These are phyloP conservation scores for Geodia barretti DNA, from an alignment of 37 sponge, comb jelly and placozoan genomes.

Conservation along the genomic window DNA sequence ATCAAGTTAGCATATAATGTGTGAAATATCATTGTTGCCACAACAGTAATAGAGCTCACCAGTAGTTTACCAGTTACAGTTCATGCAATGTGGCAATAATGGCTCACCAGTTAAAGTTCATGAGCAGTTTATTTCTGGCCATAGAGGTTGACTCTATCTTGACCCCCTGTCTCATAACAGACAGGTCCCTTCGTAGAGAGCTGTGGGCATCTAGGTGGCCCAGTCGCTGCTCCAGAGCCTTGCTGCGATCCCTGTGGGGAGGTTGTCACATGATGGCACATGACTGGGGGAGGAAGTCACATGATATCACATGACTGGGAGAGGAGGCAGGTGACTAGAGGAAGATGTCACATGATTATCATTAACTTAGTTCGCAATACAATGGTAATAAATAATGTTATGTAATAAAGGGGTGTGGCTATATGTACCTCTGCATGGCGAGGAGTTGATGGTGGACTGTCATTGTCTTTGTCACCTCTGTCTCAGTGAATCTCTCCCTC, in stretches of 20 bases:
- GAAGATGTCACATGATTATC: too few species aligned
- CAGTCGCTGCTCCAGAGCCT: conserved; percentile 53
- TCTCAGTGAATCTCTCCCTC: conserved; percentile 2
- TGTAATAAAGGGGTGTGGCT: background rate
- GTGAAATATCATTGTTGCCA: too few species aligned
- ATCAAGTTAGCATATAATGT: too few species aligned
- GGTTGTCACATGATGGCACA: too few species aligned
- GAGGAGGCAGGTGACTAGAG: too few species aligned
- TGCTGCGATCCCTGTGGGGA: conserved; percentile 57
- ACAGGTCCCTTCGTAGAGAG: conserved; percentile 49
- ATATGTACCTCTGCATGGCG: conserved; percentile 64
- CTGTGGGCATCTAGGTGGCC: conserved; percentile 25
- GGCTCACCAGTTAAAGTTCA: conserved; percentile 78
- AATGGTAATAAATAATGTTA: conserved; percentile 1
- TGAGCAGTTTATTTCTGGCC: conserved; percentile 68
- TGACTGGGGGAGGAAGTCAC: too few species aligned
- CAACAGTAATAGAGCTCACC: too few species aligned
- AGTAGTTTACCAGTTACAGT: too few species aligned
- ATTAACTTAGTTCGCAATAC: too few species aligned
- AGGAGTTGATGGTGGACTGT: conserved; percentile 72
- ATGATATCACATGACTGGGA: too few species aligned
- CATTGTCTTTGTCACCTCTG: conserved; percentile 29
- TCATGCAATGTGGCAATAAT: too few species aligned
- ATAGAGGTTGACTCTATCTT: conserved; percentile 65
- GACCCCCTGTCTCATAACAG: conserved; percentile 62